Evolutionary conservation across 2,797 vertebrate genomes (phyloP), one percentile per base, ranked within the genome.

Genomic region (Sebastes dallii): DNA sequence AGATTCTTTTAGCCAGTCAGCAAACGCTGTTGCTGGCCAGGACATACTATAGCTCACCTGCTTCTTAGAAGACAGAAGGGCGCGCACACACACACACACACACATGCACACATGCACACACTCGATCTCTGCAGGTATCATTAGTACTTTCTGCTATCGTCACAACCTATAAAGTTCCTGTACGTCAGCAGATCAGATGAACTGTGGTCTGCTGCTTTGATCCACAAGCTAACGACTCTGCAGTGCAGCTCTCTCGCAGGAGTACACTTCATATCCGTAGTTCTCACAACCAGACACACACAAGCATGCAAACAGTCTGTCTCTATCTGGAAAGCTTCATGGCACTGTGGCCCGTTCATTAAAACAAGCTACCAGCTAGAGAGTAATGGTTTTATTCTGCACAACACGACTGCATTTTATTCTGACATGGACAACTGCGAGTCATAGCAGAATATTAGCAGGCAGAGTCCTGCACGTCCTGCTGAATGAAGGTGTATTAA

Each of bases 21-120:
- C 6, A 8, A 68, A 58, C 22, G 61, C 67, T 59, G 62, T 46
- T 67, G 29, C 66, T 76, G 55, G 69, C 62, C 22, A 39, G n/a
- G 30, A 65, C 22, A 18, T 42, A 42, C 14, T 42, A 42, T 12
- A 24, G 61, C 58, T 50, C 83, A 89, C 86, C 77, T 86, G 80
- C 74, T 25, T 59, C 29, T 54, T 14, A 67, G 55, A 32, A 30
- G 52, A 72, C 72, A 74, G 10, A 52, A 18, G 42, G 42, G 14
- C 5, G 25, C 20, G 6, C 36, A 50, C 36, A 50, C 27, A 27
- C 10, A 24, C 60, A 27, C n/a, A 14, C 39, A 52, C 39, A 52
- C 39, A 1, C n/a, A n/a, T n/a, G n/a, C 25, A 34, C n/a, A n/a
- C 39, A 52, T 7, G 1, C 25, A 34, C n/a, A n/a, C 39, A 52